Evolutionary conservation across 2,113 vertebrate species (phyloP), one percentile per base, ranked within the genome.

Genomic region (Hiodon tergisus): DNA sequence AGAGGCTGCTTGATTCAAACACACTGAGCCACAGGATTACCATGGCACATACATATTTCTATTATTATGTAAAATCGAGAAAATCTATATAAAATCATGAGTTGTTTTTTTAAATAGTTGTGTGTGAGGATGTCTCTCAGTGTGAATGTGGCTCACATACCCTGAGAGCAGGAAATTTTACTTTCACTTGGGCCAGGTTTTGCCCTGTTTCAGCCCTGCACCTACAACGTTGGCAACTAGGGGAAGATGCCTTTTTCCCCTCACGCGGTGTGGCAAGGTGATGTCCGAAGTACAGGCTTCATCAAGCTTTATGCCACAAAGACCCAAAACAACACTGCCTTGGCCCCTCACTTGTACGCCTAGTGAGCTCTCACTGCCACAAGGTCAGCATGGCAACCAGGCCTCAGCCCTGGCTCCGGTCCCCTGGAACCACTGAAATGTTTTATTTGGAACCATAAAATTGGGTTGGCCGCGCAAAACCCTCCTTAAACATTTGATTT

Each of bases 91-190:
- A 9, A 5, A 13, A 16, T 48, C 13, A 3, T 14, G 59, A 47
- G 31, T 46, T 16, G 13, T 16, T 58, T 53, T 72, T 54, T 60
- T 11, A 81, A 87, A 81, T 87, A 89, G 87, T 85, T 89, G 88
- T 85, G 81, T 67, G 74, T 81, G 82, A 85, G 84, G 86, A 89
- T 84, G 85, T 81, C 80, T 82, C 87, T 78, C 89, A 61, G 78
- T 82, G 87, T 85, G 87, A 81, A 85, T 65, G 70, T 71, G 68
- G 82, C 84, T 85, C 82, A 81, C 79, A 82, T 79, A 81, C 81
- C 11, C 78, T 13, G 72, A 57, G 50, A 78, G 83, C 86, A 90
- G 90, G 90, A 92, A 90, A 88, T 88, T 78, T 85, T 31, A 77
- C 78, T 77, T 78, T 84, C 78, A 88, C 86, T 83, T 84, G 85